Evolutionary conservation across 2,113 vertebrate genomes (phyloP).

Genomic region (Hydropotes inermis): DNA sequence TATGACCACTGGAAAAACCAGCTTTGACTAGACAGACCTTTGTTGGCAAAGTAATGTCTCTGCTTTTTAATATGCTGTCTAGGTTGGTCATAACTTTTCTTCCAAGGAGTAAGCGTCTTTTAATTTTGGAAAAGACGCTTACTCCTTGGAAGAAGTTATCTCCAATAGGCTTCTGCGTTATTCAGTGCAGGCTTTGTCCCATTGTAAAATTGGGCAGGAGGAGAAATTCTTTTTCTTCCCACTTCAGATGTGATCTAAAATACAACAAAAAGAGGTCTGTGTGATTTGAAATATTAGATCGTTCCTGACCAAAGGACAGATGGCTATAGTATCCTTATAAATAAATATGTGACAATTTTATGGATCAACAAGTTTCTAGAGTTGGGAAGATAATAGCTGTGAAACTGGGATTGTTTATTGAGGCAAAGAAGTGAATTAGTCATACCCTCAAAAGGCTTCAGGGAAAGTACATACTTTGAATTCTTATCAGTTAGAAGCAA

Average conservation of each 20-base stretch:
- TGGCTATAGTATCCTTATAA: background rate
- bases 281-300: background rate
- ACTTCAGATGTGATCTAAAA: background rate
- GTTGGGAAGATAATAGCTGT: background rate
- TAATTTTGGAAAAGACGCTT: background rate
- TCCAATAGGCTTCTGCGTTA: background rate
- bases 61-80: too few relatives aligned
- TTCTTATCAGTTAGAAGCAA: constrained; percentile 31
- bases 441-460: background rate
- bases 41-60: background rate
- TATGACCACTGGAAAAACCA: background rate
- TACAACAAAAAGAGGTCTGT: background rate
- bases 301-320: background rate
- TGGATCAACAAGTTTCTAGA: background rate
- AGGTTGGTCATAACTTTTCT: too few relatives aligned
- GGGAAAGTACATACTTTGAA: background rate
- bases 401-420: background rate
- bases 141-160: background rate
- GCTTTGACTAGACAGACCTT: background rate
- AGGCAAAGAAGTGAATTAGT: background rate
- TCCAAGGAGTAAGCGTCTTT: background rate
- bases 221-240: background rate
- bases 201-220: background rate
- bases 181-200: background rate
- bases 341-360: background rate